Evolutionary conservation across 2,113 vertebrate species (phyloP).

Genomic region (Erythrocebus patas): DNA sequence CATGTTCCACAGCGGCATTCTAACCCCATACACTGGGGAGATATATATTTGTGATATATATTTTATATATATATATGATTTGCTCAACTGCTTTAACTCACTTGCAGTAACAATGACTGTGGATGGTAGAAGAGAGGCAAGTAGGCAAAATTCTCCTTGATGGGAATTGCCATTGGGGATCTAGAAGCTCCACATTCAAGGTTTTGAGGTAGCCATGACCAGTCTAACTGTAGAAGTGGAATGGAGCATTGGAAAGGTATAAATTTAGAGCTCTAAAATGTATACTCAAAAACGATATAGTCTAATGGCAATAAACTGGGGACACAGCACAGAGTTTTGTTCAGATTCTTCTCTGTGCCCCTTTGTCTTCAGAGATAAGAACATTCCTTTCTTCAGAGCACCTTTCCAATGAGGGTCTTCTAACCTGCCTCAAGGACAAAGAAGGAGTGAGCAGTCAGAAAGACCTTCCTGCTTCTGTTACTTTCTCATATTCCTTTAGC

Average conservation of each 20-base stretch:
- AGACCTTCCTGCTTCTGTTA: neutral
- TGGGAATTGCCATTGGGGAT: neutral
- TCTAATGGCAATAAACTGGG: neutral
- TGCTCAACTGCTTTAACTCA: neutral
- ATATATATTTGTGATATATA: too few relatives aligned
- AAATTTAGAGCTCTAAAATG: neutral
- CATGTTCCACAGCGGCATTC: neutral
- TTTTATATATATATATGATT: too few relatives aligned
- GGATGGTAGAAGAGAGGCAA: neutral
- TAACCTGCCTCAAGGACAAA: too few relatives aligned
- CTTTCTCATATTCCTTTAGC: neutral
- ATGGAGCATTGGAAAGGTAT: neutral
- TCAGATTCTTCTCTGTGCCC: neutral
- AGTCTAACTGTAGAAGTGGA: too few relatives aligned
- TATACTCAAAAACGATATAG: neutral
- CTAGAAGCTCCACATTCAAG: neutral
- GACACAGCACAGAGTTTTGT: neutral
- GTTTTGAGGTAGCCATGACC: too few relatives aligned
- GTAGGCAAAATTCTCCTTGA: neutral
- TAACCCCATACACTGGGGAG: fast-evolving
- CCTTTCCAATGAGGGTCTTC: neutral
- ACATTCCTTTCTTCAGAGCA: neutral
- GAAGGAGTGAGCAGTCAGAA: neutral
- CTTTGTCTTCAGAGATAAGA: neutral
- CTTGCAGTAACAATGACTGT: neutral